phyloP scores from a whole-genome alignment of 2,113 vertebrate genomes.

The Erpornis zantholeuca region DNA sequence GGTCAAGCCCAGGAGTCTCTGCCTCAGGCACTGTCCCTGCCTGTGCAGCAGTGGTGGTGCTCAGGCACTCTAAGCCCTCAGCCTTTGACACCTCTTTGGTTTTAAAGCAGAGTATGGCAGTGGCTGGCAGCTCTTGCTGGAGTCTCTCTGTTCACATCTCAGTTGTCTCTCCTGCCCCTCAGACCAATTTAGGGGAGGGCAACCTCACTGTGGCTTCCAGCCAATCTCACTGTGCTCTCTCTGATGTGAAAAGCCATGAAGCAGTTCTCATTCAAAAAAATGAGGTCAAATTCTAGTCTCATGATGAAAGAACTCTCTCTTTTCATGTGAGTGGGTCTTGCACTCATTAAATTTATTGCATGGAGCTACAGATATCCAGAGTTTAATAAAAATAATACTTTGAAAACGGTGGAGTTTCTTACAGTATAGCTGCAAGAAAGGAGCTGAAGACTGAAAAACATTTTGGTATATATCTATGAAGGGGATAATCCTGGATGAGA shows the following conservation, averaged over 20 bases:
- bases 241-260: not conserved
- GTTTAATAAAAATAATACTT: not conserved
- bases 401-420: not conserved
- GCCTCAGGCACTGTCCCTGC: not conserved
- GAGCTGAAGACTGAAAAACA: not conserved
- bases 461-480: not conserved
- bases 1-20: not conserved
- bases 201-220: not conserved
- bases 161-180: not conserved
- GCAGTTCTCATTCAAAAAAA: not conserved
- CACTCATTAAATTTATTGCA: not conserved
- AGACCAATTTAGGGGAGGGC: fast-evolving
- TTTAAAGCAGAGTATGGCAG: not conserved
- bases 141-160: not conserved
- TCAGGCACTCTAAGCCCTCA: not conserved
- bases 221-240: not conserved
- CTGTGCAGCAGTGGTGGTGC: not conserved
- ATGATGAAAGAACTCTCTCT: not conserved
- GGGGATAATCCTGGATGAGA: not conserved
- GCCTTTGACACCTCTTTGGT: not conserved
- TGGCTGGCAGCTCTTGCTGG: not conserved
- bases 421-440: not conserved
- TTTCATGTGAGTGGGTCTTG: not conserved
- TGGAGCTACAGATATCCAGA: not conserved
- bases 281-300: not conserved